Percentiles rank a stretch among this genome's conserved stretches.
These are phyloP conservation scores for Drepanosiphum platanoidis DNA, from an alignment of 2,888 invertebrate species.

Conservation along the genomic window DNA sequence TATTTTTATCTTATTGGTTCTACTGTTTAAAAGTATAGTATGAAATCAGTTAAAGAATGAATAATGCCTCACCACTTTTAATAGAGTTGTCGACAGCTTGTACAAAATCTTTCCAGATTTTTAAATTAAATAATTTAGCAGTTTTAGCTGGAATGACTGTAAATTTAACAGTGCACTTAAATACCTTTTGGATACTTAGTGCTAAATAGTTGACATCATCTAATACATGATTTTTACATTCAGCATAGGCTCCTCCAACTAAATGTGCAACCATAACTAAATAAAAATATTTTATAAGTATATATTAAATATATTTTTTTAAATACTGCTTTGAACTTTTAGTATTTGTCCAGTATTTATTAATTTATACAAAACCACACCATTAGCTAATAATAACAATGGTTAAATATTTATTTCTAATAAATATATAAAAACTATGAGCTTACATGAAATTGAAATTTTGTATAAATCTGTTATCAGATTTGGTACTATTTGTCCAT, in stretches of 20 bases:
- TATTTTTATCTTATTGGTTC: too few relatives aligned
- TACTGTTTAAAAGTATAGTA: neutral
- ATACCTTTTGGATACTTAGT: conserved; percentile 76
- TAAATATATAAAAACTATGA: conserved; percentile 19
- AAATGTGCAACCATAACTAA: conserved; percentile 73
- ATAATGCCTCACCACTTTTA: conserved; percentile 69
- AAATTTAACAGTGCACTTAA: conserved; percentile 77
- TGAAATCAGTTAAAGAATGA: neutral
- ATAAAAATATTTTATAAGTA: too few relatives aligned
- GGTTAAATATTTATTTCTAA: too few relatives aligned
- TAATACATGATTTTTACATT: conserved; percentile 67
- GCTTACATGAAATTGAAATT: conserved; percentile 81
- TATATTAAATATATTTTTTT: too few relatives aligned
- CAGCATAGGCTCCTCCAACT: conserved; percentile 67
- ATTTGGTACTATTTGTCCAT: conserved; percentile 68
- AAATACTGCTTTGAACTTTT: too few relatives aligned
- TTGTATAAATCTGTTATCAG: conserved; percentile 79
- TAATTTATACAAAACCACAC: too few relatives aligned
- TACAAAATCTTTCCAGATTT: conserved; percentile 80
- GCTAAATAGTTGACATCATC: conserved; percentile 72
- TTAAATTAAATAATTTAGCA: conserved; percentile 74
- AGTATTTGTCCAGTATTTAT: too few relatives aligned
- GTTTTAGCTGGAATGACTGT: conserved; percentile 76
- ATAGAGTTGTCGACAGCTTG: conserved; percentile 75
- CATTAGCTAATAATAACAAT: too few relatives aligned